Base-by-base conservation (phyloP, 1,140 invertebrate genomes). In the Saccostrea glomerata region DNA sequence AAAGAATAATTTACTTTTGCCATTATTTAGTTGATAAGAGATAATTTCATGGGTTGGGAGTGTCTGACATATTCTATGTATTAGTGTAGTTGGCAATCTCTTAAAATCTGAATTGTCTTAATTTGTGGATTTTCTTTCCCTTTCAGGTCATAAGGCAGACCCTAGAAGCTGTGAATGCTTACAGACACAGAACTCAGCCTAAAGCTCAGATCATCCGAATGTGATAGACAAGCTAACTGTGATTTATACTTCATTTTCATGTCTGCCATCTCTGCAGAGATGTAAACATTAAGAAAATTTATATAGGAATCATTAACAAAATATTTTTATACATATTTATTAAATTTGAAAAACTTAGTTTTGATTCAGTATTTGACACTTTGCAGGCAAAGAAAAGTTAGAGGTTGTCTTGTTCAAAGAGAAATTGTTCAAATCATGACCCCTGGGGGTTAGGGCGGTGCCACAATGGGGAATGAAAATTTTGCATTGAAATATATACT, bases 201-300 rank as follows among this genome's bases (percentile, higher is more conserved):
- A 54, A 84, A 30, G 89, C 87, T 86, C 90, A 91, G 82, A 88
- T 92, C 2, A 88, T 92, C 56, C 89, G 92, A 86, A 92, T 92
- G 91, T 92, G 85, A 90, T 83, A 15, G 30, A 84, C 40, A 47
- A 40, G 58, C 20, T 15, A 60, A 4, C 58, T 60, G 58, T 60
- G 58, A 60, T 60, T 60, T 60, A 60, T 60, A 20, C 47, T 7
- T 47, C 47, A 47, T 47, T 47, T 47, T 47, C 47, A 47, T 47
- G 47, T 47, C 47, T 47, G 6, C 47, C 5, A 47, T 36, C 30
- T 36, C 47, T 47, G 9, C 0, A 47, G 47, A 47, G 47, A 47
- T 47, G 47, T 47, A 47, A 47, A 47, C 47, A 47, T 47, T 47
- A 47, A 47, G 2, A 47, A 47, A 47, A 47, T 47, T 47, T 3